phyloP scores from a whole-genome alignment of 1,140 invertebrate species.

The Caenorhabditis remanei region DNA sequence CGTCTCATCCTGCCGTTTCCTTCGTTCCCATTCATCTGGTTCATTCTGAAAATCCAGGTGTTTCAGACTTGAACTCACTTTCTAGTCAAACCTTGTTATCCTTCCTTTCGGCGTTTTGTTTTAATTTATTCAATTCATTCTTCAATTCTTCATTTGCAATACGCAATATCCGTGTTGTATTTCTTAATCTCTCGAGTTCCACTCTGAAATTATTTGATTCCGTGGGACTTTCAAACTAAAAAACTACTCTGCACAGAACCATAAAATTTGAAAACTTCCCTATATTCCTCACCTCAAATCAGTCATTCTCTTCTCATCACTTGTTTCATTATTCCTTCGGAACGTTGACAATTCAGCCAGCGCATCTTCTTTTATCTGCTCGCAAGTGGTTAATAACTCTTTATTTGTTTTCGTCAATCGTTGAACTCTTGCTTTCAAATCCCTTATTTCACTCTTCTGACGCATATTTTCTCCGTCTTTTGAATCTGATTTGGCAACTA shows the following conservation, averaged over 20 bases:
- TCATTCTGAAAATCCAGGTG: neutral
- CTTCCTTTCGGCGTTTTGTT: neutral
- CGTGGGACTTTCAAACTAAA: too few relatives aligned
- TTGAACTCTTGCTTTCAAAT: constrained; percentile 46
- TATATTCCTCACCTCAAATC: constrained; percentile 7
- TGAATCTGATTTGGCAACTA: constrained; percentile 42
- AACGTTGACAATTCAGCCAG: constrained; percentile 34
- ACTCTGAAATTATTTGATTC: neutral
- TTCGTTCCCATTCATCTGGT: neutral
- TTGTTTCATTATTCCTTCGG: constrained; percentile 30
- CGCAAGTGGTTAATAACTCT: constrained; percentile 47
- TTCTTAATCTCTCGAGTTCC: constrained; percentile 19
- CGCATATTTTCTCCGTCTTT: constrained; percentile 47
- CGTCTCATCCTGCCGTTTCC: constrained; percentile 4
- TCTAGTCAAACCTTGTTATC: neutral
- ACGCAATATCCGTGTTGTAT: neutral
- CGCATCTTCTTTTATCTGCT: constrained; percentile 61
- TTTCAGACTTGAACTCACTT: too few relatives aligned
- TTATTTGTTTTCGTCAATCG: constrained; percentile 60
- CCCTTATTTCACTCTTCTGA: constrained; percentile 53
- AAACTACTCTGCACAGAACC: neutral
- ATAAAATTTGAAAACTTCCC: neutral
- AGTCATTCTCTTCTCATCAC: constrained; percentile 23
- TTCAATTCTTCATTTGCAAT: constrained; percentile 39
- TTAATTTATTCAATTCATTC: constrained; percentile 16